Evolutionary conservation across 2,888 invertebrate species (phyloP).

Genomic region (Strigamia crassipes): DNA sequence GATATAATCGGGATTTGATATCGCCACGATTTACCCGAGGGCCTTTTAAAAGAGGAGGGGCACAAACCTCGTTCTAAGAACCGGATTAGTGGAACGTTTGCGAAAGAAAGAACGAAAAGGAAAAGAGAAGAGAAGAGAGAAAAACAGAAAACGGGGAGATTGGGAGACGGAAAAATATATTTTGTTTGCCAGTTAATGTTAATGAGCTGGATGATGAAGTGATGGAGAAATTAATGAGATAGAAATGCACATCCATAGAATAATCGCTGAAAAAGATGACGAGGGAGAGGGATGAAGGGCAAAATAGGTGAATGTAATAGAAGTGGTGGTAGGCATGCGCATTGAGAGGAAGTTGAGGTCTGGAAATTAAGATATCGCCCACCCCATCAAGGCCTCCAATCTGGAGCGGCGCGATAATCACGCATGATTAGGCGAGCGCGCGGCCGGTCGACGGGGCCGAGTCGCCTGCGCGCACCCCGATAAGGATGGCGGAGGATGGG

Average conservation of each 20-base stretch:
- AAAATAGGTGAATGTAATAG: not conserved
- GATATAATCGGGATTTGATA: not conserved
- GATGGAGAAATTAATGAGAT: slow-evolving; percentile 10
- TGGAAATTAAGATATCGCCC: slow-evolving; percentile 45
- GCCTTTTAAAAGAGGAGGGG: slow-evolving; percentile 3
- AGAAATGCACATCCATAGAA: not conserved
- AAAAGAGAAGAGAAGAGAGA: not conserved
- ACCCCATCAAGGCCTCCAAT: slow-evolving; percentile 45
- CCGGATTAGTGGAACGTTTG: not conserved
- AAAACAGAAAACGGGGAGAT: not conserved
- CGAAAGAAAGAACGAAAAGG: not conserved
- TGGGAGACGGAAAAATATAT: not conserved
- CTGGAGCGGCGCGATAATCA: slow-evolving; percentile 45
- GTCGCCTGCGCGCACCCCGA: slow-evolving; percentile 41
- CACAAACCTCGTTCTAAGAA: slow-evolving; percentile 4
- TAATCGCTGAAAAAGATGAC: not conserved
- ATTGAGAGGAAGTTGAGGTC: slow-evolving; percentile 23
- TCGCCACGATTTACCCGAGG: not conserved
- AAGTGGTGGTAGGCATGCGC: slow-evolving; percentile 8
- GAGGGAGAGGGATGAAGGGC: not conserved
- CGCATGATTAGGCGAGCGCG: slow-evolving; percentile 47
- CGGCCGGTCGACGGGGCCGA: slow-evolving; percentile 33
- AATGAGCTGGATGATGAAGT: slow-evolving; percentile 1
- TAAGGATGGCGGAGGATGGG: slow-evolving; percentile 41
- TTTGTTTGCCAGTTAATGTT: not conserved